phyloP scores from a whole-genome alignment of 2,888 invertebrate species.

The Incurvaria masculella region DNA sequence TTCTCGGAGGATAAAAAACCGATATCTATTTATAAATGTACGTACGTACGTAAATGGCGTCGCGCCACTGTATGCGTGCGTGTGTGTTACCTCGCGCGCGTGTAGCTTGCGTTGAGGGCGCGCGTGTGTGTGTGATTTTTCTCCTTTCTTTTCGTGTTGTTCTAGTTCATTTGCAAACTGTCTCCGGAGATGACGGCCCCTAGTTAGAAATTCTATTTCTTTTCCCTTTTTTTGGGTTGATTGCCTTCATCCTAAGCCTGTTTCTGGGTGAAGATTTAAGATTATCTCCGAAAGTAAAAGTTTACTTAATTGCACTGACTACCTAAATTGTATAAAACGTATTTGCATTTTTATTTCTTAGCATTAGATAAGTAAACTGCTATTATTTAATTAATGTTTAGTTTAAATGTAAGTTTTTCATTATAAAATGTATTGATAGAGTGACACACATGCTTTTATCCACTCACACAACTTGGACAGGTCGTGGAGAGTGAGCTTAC shows the following conservation, averaged over 20 bases:
- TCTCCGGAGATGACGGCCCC: conserved; percentile 55
- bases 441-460: too few species aligned
- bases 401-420: too few species aligned
- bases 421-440: too few species aligned
- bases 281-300: too few species aligned
- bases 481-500: too few species aligned
- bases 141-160: neutral
- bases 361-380: too few species aligned
- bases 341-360: too few species aligned
- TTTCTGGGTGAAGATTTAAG: too few species aligned
- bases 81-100: conserved; percentile 41
- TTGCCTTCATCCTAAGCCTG: conserved; percentile 50
- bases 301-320: too few species aligned
- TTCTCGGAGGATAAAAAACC: conserved; percentile 52
- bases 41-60: conserved; percentile 29
- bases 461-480: too few species aligned
- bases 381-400: too few species aligned
- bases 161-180: conserved; percentile 56
- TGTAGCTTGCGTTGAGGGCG: conserved; percentile 24
- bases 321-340: too few species aligned
- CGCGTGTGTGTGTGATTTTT: conserved; percentile 29
- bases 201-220: conserved; percentile 22
- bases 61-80: conserved; percentile 12
- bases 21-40: conserved; percentile 58
- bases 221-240: conserved; percentile 42